phyloP scores from a whole-genome alignment of 2,113 vertebrate genomes.

The Actenoides hombroni region DNA sequence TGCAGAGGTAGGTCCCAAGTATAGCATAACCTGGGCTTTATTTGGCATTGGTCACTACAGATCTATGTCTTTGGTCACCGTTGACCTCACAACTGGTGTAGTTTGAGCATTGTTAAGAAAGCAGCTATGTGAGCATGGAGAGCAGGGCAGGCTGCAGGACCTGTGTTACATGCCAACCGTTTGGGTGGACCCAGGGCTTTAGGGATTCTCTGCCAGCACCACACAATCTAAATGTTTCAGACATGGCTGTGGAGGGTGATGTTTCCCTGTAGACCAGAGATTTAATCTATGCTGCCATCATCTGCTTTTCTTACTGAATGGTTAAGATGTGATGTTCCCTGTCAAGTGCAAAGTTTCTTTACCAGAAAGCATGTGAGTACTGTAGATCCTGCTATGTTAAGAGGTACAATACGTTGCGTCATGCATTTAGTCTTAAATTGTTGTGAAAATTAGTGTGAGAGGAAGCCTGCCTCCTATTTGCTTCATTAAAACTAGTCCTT shows the following conservation, averaged over 20 bases:
- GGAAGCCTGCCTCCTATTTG: neutral
- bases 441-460: neutral
- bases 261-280: too few species aligned
- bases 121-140: neutral
- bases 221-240: neutral
- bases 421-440: neutral
- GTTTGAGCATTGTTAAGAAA: neutral
- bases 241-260: neutral
- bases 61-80: neutral
- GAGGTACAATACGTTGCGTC: neutral
- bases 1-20: rapidly evolving
- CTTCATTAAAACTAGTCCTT: neutral
- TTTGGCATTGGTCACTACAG: neutral
- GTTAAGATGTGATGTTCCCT: neutral
- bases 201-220: neutral
- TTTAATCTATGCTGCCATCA: neutral
- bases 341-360: neutral
- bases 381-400: neutral
- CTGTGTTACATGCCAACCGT: rapidly evolving
- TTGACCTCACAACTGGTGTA: rapidly evolving
- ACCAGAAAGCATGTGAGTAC: neutral
- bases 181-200: neutral
- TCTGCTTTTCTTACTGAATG: neutral
- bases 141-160: neutral
- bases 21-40: neutral